Evolutionary conservation across 2,888 invertebrate genomes (phyloP).

Genomic region (Caenorhabditis virilis): DNA sequence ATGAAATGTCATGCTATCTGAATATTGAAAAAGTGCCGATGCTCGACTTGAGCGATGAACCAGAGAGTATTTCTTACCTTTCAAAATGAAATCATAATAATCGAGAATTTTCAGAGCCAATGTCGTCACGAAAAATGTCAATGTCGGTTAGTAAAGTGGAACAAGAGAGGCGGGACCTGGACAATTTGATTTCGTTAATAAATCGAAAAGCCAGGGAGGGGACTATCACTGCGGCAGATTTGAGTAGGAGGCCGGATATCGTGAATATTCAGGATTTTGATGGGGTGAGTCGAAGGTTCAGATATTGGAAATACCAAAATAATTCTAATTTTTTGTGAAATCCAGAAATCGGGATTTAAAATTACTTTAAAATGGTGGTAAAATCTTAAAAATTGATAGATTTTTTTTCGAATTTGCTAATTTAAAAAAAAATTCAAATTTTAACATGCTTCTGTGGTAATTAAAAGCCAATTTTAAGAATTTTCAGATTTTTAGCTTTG

Average conservation of each 20-base stretch:
- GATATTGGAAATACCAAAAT: not conserved
- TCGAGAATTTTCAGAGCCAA: too few relatives aligned
- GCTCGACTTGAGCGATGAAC: not conserved
- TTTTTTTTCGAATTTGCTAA: too few relatives aligned
- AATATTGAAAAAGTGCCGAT: conserved; percentile 3
- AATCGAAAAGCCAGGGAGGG: conserved; percentile 19
- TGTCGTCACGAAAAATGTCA: too few relatives aligned
- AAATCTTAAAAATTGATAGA: too few relatives aligned
- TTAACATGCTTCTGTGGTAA: too few relatives aligned
- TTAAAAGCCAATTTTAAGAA: too few relatives aligned
- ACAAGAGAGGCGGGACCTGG: conserved; percentile 3
- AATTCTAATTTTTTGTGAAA: too few relatives aligned
- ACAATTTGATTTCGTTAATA: conserved; percentile 19
- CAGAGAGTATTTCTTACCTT: not conserved
- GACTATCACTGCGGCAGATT: not conserved
- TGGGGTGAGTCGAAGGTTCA: not conserved
- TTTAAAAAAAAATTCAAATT: too few relatives aligned
- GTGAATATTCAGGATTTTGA: conserved; percentile 20
- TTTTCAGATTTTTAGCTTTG: too few relatives aligned
- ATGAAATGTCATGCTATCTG: not conserved
- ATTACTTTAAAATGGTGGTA: too few relatives aligned
- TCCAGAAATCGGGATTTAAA: too few relatives aligned
- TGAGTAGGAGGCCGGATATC: conserved; percentile 6
- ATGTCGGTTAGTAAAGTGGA: too few relatives aligned
- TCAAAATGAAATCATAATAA: not conserved